Conservation (phyloP, 2,888 invertebrate species). For the Noctua janthina region DNA sequence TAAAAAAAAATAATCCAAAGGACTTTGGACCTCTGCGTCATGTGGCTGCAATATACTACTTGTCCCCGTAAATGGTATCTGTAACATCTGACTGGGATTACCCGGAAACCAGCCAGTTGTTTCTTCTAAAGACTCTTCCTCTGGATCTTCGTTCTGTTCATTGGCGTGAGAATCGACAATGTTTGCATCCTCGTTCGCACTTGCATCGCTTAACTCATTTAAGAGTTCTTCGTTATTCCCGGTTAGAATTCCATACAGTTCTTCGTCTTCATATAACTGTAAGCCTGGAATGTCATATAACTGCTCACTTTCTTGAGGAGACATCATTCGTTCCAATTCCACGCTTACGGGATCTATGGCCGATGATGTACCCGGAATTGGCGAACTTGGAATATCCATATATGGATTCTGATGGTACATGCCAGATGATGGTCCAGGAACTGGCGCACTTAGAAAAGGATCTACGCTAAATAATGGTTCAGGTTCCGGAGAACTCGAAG, state of each 20-base stretch:
- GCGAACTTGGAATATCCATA: slow-evolving; percentile 57
- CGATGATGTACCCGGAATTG: slow-evolving; percentile 54
- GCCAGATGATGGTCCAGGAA: slow-evolving; percentile 52
- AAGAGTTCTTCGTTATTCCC: slow-evolving; percentile 44
- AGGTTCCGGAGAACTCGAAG: slow-evolving; percentile 52
- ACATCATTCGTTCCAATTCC: slow-evolving; percentile 55
- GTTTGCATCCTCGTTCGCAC: slow-evolving; percentile 49
- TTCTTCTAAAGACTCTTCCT: slow-evolving; percentile 52
- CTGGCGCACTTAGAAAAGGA: slow-evolving; percentile 51
- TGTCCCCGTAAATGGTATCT: slow-evolving; percentile 60
- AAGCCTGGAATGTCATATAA: slow-evolving; percentile 53
- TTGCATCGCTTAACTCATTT: slow-evolving; percentile 46
- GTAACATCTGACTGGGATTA: slow-evolving; percentile 56
- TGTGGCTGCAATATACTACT: slow-evolving; percentile 60
- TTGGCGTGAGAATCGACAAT: slow-evolving; percentile 54
- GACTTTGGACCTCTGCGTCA: slow-evolving; percentile 54
- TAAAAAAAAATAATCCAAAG: slow-evolving; percentile 57
- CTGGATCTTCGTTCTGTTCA: slow-evolving; percentile 50
- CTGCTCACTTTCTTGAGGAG: slow-evolving; percentile 55
- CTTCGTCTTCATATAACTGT: slow-evolving; percentile 53
- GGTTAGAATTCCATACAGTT: slow-evolving; percentile 50
- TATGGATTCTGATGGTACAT: slow-evolving; percentile 51
- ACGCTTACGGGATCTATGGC: slow-evolving; percentile 55
- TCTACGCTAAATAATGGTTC: slow-evolving; percentile 52
- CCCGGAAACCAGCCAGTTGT: slow-evolving; percentile 56